Conservation (phyloP, 2,888 invertebrate species). For the Melanchra persicariae region DNA sequence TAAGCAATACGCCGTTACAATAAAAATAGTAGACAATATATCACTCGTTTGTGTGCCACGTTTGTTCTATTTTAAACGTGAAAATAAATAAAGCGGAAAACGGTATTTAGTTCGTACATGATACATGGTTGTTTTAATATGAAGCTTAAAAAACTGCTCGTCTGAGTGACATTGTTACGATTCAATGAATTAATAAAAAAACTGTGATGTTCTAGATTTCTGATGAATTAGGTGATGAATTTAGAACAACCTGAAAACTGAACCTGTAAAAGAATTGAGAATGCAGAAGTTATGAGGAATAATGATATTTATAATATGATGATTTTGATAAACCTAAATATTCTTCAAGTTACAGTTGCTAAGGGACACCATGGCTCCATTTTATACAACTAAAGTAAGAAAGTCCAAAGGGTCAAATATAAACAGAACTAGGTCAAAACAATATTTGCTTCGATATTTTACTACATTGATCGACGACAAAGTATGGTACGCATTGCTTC, state of each 20-base stretch:
- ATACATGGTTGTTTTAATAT: constrained; percentile 26
- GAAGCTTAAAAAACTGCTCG: background rate
- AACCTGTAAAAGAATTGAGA: background rate
- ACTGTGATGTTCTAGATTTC: background rate
- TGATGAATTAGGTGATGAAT: background rate
- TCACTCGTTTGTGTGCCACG: constrained; percentile 48
- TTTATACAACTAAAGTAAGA: constrained; percentile 7
- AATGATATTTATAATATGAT: too few relatives aligned
- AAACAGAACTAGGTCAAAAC: constrained; percentile 44
- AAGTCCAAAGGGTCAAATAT: constrained; percentile 18
- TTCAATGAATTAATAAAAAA: background rate
- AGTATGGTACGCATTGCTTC: constrained; percentile 10
- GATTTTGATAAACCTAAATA: background rate
- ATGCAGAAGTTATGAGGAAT: background rate
- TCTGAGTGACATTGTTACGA: constrained; percentile 22
- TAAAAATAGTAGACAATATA: constrained; percentile 47
- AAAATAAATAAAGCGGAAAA: constrained; percentile 45
- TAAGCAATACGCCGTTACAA: constrained; percentile 45
- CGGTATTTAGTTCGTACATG: constrained; percentile 28
- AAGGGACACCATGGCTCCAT: background rate
- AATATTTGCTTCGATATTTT: constrained; percentile 39
- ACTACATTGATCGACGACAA: constrained; percentile 26
- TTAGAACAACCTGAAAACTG: background rate
- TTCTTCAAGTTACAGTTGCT: constrained; percentile 1
- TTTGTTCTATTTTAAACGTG: constrained; percentile 29